Conservation (phyloP, 1,140 invertebrate species). For the Paraescarpia echinospica region DNA sequence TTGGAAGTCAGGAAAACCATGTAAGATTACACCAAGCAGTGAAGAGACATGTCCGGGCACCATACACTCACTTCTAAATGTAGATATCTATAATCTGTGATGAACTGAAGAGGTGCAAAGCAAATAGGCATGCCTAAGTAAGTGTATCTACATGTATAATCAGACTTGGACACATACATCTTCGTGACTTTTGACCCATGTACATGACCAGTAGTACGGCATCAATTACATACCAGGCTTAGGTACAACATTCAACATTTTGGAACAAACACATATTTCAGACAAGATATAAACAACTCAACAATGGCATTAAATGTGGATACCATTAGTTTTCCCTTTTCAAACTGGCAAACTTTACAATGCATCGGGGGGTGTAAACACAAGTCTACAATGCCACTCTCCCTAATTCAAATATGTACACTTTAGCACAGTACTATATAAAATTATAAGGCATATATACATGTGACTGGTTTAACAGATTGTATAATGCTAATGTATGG, state of each 20-base stretch:
- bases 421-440: no score
- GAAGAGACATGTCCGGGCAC: background rate
- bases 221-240: background rate
- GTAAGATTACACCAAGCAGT: background rate
- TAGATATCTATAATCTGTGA: background rate
- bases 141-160: background rate
- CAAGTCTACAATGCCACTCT: no score
- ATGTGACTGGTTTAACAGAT: no score
- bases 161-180: background rate
- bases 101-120: background rate
- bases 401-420: no score
- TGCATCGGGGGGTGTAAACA: no score
- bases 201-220: no score
- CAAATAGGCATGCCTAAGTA: background rate
- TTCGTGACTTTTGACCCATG: background rate
- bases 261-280: background rate
- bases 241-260: background rate
- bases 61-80: background rate
- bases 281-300: background rate
- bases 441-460: no score
- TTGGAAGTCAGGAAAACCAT: background rate
- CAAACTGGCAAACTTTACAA: no score
- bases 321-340: no score
- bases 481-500: no score
- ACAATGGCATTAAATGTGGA: background rate